Base-by-base conservation (phyloP, 2,888 invertebrate species). In the Pyrgus malvae region DNA sequence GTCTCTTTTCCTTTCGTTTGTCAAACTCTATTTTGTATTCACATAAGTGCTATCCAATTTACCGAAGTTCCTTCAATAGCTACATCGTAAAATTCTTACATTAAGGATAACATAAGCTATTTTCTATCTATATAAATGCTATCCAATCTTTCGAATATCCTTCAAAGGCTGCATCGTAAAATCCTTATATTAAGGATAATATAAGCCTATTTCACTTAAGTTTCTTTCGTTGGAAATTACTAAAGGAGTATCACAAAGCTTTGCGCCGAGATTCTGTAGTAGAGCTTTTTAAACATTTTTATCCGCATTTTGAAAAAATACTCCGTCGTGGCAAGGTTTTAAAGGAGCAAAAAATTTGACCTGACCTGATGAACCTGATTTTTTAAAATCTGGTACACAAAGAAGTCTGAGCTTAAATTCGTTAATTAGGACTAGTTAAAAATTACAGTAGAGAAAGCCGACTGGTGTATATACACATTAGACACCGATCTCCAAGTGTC, bases 181-280 rank as follows among this genome's bases (percentile, higher is more conserved):
- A 49, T 33, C 16, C 23, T 42, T 50, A 50, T 41, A 42, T 31
- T 50, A 42, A 31, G 50, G 50, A 35, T 42, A 50, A 50, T 50
- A 42, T 50, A 41, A 50, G 50, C 42, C 50, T 42, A 35, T 51
- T 51, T 42, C 50, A 42, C 35, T 51, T 42, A 51, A 51, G 17
- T 44, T 35, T 35, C 38, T 38, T 49, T 41, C 42, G 35, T 44
- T 42, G 44, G 19, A 44, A 51, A 44, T 51, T 44, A 41, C 33
- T 33, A 23, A 41, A 48, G 21, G 41, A 41, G 23, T 33, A 41
- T 38, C 35, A 51, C 51, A 44, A 51, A 51, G 51, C 42, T 37
- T 33, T 21, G 51, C 51, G 31, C 50, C 25, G 50, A 50, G 42
- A 19, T 38, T 40, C 48, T 38, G 38, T 19, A 40, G 21, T 16